Base-by-base conservation (phyloP, 2,113 vertebrate species). In the Struthidea cinerea region DNA sequence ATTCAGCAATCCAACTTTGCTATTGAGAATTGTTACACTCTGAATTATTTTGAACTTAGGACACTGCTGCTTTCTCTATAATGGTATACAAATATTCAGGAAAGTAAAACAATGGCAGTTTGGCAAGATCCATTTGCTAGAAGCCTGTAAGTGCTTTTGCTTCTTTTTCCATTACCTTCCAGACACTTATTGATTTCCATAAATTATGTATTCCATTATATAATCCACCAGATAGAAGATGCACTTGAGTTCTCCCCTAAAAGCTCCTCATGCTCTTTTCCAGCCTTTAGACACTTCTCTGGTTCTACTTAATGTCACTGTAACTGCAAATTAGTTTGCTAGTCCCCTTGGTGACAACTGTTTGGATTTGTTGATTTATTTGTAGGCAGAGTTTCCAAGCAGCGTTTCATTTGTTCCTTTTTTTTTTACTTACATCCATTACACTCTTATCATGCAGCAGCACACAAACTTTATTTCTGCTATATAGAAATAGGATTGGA, bases 171-270 rank as follows among this genome's bases (percentile, higher is more conserved):
- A 95, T 95, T 96, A 89, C 59, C 63, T 91, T 79, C 50, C 59
- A 93, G 93, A 85, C 82, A 50, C 74, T 73, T 95, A 96, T 85
- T 90, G 90, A 95, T 92, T 96, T 94, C 55, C 63, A 89, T 94
- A 91, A 91, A 95, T 92, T 89, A 97, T 91, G 88, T 93, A 94
- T 79, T n/a, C 49, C 30, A 63, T 91, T 89, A 84, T 24, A 73
- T 78, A 94, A 85, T 83, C 82, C 70, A 82, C 49, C 27, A 67
- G 89, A 87, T 3, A 80, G 57, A 93, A 91, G 70, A 82, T 65
- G 70, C 70, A 87, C 78, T 96, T 12, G 1, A 95, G 27, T 65
- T 87, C 82, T 83, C 59, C 53, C 57, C 47, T 95, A 91, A 95
- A 89, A 96, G 57, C 89, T 67, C 26, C 18, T 82, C 55, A 50